phyloP scores from a whole-genome alignment of 2,888 invertebrate species.

The Xanthostigma xanthostigma region DNA sequence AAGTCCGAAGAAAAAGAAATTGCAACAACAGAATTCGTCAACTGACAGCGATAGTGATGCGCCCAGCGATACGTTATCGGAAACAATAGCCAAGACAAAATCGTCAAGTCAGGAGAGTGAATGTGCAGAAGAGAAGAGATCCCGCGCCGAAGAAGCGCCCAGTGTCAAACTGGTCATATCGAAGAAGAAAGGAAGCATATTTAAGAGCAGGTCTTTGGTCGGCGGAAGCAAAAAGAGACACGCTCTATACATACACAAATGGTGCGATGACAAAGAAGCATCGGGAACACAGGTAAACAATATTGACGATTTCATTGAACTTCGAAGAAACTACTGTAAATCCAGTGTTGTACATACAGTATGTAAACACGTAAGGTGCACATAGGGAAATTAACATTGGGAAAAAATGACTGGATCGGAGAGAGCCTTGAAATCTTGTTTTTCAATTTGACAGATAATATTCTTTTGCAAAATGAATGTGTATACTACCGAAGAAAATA shows the following conservation, averaged over 20 bases:
- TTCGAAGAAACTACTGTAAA: too few relatives aligned
- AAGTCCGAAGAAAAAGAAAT: constrained; percentile 11
- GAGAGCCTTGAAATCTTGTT: too few relatives aligned
- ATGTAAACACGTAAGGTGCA: too few relatives aligned
- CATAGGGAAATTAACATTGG: too few relatives aligned
- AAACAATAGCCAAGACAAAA: constrained; percentile 17
- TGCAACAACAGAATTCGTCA: constrained; percentile 20
- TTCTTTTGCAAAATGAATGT: too few relatives aligned
- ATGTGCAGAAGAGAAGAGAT: constrained; percentile 4
- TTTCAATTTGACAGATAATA: too few relatives aligned
- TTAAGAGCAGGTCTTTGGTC: constrained; percentile 65
- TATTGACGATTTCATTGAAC: not conserved
- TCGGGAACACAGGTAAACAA: constrained; percentile 4
- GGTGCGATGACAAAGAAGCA: constrained; percentile 60
- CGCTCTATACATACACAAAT: constrained; percentile 77
- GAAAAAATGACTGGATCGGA: too few relatives aligned
- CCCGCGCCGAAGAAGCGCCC: constrained; percentile 27
- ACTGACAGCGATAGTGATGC: constrained; percentile 22
- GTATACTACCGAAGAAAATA: too few relatives aligned
- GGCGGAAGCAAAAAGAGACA: constrained; percentile 55
- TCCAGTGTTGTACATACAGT: too few relatives aligned
- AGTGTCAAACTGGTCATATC: constrained; percentile 57
- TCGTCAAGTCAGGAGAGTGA: constrained; percentile 1
- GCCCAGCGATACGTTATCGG: constrained; percentile 18
- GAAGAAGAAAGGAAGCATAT: constrained; percentile 79